Percentiles rank a stretch among this genome's conserved stretches.
phyloP scores from a whole-genome alignment of 1,140 invertebrate genomes.

The Mya arenaria region DNA sequence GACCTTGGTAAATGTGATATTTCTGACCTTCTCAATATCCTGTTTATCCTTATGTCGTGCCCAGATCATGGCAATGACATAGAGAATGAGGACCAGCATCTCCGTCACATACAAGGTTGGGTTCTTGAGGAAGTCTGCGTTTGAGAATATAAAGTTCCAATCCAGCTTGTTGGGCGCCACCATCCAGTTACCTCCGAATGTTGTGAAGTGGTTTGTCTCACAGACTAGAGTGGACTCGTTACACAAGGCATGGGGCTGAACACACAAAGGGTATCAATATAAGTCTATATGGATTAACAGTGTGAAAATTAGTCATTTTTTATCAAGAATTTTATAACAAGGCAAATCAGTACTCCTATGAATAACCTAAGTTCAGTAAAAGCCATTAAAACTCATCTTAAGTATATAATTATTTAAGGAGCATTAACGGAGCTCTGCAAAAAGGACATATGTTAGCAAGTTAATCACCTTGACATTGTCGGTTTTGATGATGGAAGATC shows the following conservation, averaged over 20 bases:
- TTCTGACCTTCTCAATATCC: conserved; percentile 80
- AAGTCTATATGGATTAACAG: too few relatives aligned
- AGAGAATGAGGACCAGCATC: conserved; percentile 81
- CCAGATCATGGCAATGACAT: conserved; percentile 81
- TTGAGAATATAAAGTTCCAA: conserved; percentile 80
- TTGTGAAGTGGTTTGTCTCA: conserved; percentile 79
- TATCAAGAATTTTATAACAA: too few relatives aligned
- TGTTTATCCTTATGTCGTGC: conserved; percentile 82
- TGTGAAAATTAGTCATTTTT: too few relatives aligned
- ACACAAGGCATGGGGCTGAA: too few relatives aligned
- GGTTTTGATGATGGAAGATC: neutral
- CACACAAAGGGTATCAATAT: too few relatives aligned
- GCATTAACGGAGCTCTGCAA: neutral
- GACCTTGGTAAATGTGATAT: too few relatives aligned
- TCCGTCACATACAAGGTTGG: conserved; percentile 83
- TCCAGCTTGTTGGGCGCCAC: conserved; percentile 81
- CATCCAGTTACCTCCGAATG: conserved; percentile 79
- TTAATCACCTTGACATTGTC: conserved; percentile 69
- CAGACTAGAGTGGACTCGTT: conserved; percentile 73
- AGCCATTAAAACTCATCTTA: too few relatives aligned
- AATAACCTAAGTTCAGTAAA: too few relatives aligned
- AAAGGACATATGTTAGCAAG: neutral
- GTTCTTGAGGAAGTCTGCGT: conserved; percentile 83
- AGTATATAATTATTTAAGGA: too few relatives aligned
- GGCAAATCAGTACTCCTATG: too few relatives aligned